Evolutionary conservation across 2,888 invertebrate species (phyloP).

Genomic region (Onthophagus sagittarius): DNA sequence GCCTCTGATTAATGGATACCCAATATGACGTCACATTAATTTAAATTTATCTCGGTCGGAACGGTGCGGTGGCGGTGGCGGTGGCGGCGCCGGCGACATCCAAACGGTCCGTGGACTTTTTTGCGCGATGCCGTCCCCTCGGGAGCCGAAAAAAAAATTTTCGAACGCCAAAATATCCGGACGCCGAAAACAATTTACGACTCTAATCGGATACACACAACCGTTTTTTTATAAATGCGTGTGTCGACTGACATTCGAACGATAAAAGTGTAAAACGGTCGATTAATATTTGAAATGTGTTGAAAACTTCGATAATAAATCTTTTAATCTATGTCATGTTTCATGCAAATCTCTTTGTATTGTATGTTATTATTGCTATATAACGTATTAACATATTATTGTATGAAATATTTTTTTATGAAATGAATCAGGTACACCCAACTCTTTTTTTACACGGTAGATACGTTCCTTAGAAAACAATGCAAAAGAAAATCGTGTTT

Average conservation of each 20-base stretch:
- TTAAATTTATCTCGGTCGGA: slow-evolving; percentile 35
- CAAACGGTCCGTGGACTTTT: not conserved
- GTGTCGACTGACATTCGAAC: not conserved
- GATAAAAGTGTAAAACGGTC: not conserved
- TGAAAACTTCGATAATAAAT: not conserved
- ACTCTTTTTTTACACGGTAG: too few species aligned
- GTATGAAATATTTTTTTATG: too few species aligned
- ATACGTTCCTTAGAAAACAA: too few species aligned
- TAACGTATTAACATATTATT: too few species aligned
- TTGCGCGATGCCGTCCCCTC: not conserved
- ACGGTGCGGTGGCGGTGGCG: slow-evolving; percentile 19
- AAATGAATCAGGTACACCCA: too few species aligned
- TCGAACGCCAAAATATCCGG: not conserved
- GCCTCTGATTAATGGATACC: slow-evolving; percentile 38
- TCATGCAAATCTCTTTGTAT: too few species aligned
- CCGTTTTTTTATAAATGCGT: not conserved
- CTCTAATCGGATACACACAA: slow-evolving; percentile 4
- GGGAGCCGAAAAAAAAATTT: not conserved
- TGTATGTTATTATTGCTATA: too few species aligned
- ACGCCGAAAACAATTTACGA: slow-evolving; percentile 10
- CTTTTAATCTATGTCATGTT: too few species aligned
- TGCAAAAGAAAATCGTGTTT: too few species aligned
- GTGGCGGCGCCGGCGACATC: slow-evolving; percentile 1
- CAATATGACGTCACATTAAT: slow-evolving; percentile 38
- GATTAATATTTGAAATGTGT: not conserved